Conservation (phyloP, 37 sponge, comb jelly and placozoan species). For the Bolinopsis microptera region DNA sequence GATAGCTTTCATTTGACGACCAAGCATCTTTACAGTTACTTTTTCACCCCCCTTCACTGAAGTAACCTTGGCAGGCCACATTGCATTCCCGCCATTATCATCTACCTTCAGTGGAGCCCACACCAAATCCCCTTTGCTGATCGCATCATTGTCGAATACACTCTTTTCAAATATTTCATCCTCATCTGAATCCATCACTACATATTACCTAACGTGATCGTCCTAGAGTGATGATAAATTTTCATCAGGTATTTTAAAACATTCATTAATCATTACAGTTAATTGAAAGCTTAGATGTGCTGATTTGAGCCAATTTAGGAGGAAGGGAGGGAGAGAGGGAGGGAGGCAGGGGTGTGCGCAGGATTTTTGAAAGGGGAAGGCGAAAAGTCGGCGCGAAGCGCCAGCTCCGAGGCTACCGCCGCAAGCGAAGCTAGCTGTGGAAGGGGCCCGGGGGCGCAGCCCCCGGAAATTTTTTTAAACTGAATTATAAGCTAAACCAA, state of each 20-base stretch:
- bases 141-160: background rate
- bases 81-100: background rate
- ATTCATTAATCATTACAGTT: no score
- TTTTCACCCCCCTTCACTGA: background rate
- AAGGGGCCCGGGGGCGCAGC: no score
- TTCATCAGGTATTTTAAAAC: background rate
- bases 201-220: background rate
- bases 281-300: no score
- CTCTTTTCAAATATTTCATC: slow-evolving; percentile 22
- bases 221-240: no score
- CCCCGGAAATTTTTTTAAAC: no score
- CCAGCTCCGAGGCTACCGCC: no score
- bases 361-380: no score
- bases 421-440: no score
- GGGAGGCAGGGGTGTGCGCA: background rate
- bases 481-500: no score
- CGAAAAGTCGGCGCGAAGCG: no score
- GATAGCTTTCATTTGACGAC: background rate
- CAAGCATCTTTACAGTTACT: slow-evolving; percentile 30
- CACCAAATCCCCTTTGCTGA: slow-evolving; percentile 47
- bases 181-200: slow-evolving; percentile 7
- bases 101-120: background rate
- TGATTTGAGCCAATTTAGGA: no score
- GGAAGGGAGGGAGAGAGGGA: background rate
- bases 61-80: slow-evolving; percentile 60